Percentiles rank a stretch among this genome's conserved stretches.
These are phyloP conservation scores for Parapristionchus giblindavisi DNA, from an alignment of 2,888 invertebrate genomes.

Conservation along the genomic window DNA sequence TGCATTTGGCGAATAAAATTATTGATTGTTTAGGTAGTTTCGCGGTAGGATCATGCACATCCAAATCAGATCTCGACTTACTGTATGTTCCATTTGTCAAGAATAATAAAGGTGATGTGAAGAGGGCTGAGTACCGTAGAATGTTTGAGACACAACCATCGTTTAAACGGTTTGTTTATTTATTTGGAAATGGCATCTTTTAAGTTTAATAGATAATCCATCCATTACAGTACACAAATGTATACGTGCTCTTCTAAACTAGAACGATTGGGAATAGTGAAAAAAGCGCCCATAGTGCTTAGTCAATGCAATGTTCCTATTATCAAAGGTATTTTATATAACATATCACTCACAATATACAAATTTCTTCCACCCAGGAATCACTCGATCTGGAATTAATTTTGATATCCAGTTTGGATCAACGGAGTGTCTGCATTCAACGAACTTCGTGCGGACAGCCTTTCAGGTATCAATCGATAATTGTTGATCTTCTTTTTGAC, in stretches of 20 bases:
- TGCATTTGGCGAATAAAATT: neutral
- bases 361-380: neutral
- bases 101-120: neutral
- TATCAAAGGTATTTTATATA: neutral
- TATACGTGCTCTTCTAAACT: neutral
- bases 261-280: neutral
- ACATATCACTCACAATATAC: neutral
- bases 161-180: neutral
- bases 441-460: neutral
- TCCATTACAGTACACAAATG: neutral
- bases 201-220: neutral
- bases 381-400: neutral
- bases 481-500: too few relatives aligned
- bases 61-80: constrained; percentile 28
- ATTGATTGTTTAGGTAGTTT: neutral
- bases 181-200: neutral
- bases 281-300: neutral
- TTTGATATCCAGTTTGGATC: constrained; percentile 27
- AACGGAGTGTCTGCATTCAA: neutral
- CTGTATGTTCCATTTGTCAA: constrained; percentile 12
- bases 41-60: constrained; percentile 1
- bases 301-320: neutral
- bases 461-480: constrained; percentile 6
- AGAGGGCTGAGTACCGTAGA: neutral
- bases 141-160: neutral